Percentiles rank a stretch among this genome's conserved stretches.
These are phyloP conservation scores for Enteromius mattozi DNA, from an alignment of 2,797 vertebrate species.

Conservation along the genomic window DNA sequence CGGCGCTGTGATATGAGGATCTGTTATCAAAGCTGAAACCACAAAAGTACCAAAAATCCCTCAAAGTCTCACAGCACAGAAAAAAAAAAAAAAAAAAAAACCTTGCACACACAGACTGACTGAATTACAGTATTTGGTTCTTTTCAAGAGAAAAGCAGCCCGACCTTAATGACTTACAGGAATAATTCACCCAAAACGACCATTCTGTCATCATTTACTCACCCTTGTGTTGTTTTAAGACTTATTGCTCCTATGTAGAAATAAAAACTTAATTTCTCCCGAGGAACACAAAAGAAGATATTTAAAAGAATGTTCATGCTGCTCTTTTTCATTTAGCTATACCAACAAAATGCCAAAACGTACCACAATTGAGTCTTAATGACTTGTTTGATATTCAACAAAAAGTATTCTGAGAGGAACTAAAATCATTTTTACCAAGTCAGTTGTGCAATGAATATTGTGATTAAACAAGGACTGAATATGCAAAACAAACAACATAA, in stretches of 20 bases:
- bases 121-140: neutral
- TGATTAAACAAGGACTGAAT: neutral
- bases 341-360: neutral
- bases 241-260: neutral
- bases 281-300: neutral
- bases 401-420: neutral
- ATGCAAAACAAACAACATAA: neutral
- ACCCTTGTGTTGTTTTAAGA: neutral
- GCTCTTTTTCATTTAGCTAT: neutral
- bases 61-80: neutral
- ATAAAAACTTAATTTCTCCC: neutral
- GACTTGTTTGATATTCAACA: neutral
- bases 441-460: too few relatives aligned
- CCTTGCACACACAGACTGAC: neutral
- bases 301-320: neutral
- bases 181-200: neutral
- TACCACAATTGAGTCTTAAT: too few relatives aligned
- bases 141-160: too few relatives aligned
- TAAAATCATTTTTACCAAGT: neutral
- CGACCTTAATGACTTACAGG: neutral
- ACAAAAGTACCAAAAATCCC: slow-evolving; percentile 1
- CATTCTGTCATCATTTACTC: neutral
- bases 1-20: slow-evolving; percentile 34
- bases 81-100: slow-evolving; percentile 18
- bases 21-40: slow-evolving; percentile 19